These are phyloP conservation scores for Hybos culiciformis DNA, from an alignment of 2,888 invertebrate species.

Conservation along the genomic window DNA sequence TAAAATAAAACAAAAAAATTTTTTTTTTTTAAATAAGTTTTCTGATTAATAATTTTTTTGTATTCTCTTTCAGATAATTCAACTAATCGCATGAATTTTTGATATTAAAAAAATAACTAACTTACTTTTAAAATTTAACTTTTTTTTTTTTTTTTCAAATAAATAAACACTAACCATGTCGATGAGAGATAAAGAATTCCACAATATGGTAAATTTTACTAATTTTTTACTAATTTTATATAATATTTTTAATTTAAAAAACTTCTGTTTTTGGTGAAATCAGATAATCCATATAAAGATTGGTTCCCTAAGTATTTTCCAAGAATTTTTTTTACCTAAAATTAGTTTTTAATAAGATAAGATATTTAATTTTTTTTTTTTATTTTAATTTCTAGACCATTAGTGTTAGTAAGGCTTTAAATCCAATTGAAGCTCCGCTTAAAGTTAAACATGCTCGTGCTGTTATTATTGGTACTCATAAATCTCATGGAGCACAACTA, in stretches of 20 bases:
- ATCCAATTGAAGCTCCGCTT: slow-evolving; percentile 78
- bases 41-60: too few species aligned
- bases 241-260: neutral
- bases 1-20: too few species aligned
- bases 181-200: neutral
- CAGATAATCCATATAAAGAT: too few species aligned
- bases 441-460: slow-evolving; percentile 98
- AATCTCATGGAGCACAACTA: slow-evolving; percentile 77
- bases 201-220: neutral
- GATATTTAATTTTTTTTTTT: neutral
- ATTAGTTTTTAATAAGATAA: neutral
- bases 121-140: too few species aligned
- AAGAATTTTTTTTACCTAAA: too few species aligned
- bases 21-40: too few species aligned
- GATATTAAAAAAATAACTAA: too few species aligned
- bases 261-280: neutral
- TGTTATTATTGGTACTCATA: slow-evolving; percentile 87
- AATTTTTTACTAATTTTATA: neutral
- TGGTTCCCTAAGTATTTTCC: too few species aligned
- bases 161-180: too few species aligned
- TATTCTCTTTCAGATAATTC: too few species aligned
- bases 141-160: too few species aligned
- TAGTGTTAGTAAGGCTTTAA: slow-evolving; percentile 88
- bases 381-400: slow-evolving; percentile 44
- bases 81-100: too few species aligned